These are phyloP conservation scores for Panulirus ornatus DNA, from an alignment of 1,140 invertebrate genomes.

Conservation along the genomic window DNA sequence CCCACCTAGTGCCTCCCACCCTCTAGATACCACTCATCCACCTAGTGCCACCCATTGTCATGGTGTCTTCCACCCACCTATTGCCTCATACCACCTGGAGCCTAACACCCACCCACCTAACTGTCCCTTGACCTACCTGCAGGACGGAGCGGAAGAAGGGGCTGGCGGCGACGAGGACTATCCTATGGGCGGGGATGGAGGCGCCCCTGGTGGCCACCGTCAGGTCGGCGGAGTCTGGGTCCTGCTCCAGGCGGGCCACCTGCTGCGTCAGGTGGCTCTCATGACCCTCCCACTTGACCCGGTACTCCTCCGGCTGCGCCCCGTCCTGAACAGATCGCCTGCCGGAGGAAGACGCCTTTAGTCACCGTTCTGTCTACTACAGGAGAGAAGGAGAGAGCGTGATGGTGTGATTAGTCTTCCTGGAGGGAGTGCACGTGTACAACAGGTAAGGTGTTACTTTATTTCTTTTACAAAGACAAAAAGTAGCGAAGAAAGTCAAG, in stretches of 20 bases:
- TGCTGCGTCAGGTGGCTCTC: slow-evolving; percentile 30
- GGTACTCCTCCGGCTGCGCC: slow-evolving; percentile 37
- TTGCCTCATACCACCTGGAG: too few relatives aligned
- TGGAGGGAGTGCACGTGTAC: too few relatives aligned
- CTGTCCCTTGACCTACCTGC: slow-evolving; percentile 34
- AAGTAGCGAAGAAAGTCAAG: too few relatives aligned
- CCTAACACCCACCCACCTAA: too few relatives aligned
- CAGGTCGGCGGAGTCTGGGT: slow-evolving; percentile 38
- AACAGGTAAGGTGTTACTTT: too few relatives aligned
- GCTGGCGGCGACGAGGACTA: slow-evolving; percentile 59
- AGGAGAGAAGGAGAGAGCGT: too few relatives aligned
- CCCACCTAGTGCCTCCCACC: background rate
- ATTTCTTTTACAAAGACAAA: too few relatives aligned
- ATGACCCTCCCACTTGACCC: slow-evolving; percentile 48
- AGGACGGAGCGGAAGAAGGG: slow-evolving; percentile 47
- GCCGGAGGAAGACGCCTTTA: background rate
- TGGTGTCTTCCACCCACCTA: too few relatives aligned
- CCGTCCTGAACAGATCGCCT: background rate
- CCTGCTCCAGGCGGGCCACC: slow-evolving; percentile 43
- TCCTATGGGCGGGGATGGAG: slow-evolving; percentile 50
- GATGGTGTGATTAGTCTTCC: too few relatives aligned
- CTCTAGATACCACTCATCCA: too few relatives aligned
- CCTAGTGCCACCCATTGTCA: too few relatives aligned
- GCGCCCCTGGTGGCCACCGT: slow-evolving; percentile 53
- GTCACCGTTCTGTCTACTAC: too few relatives aligned